Percentiles rank a stretch among this genome's conserved stretches.
phyloP scores from a whole-genome alignment of 2,113 vertebrate species.

The Aegypius monachus region DNA sequence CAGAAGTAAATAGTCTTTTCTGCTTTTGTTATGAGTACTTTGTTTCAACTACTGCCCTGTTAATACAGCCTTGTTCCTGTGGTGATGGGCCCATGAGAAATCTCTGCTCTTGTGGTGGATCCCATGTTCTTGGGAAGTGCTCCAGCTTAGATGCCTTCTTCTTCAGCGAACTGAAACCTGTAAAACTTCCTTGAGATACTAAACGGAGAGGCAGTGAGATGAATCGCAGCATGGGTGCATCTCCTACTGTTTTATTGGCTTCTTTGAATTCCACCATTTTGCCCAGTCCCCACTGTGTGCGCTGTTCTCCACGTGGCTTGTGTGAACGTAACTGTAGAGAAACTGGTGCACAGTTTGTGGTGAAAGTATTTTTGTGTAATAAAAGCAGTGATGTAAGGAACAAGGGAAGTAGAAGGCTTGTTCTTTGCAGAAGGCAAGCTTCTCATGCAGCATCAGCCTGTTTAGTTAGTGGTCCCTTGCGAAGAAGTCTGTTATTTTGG shows the following conservation, averaged over 20 bases:
- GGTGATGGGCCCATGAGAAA: not conserved
- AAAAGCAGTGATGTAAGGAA: not conserved
- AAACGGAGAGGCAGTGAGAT: not conserved
- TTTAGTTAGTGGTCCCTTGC: not conserved
- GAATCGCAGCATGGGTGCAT: accelerated
- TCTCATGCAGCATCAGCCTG: not conserved
- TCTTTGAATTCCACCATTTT: not conserved
- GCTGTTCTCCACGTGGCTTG: not conserved
- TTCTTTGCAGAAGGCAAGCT: not conserved
- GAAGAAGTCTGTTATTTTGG: not conserved
- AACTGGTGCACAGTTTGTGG: not conserved
- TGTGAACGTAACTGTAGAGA: not conserved
- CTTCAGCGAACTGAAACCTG: not conserved
- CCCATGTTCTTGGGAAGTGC: not conserved
- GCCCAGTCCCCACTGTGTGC: not conserved
- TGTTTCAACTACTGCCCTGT: not conserved
- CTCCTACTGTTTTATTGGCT: not conserved
- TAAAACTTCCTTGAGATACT: not conserved
- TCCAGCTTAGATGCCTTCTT: not conserved
- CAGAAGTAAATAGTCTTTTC: not conserved
- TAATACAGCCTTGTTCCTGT: not conserved
- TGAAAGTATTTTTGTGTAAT: not conserved
- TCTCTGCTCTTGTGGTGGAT: not conserved
- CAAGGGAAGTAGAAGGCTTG: not conserved
- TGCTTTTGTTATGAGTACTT: not conserved